These are phyloP conservation scores for Athene noctua DNA, from an alignment of 2,113 vertebrate species.

Conservation along the genomic window DNA sequence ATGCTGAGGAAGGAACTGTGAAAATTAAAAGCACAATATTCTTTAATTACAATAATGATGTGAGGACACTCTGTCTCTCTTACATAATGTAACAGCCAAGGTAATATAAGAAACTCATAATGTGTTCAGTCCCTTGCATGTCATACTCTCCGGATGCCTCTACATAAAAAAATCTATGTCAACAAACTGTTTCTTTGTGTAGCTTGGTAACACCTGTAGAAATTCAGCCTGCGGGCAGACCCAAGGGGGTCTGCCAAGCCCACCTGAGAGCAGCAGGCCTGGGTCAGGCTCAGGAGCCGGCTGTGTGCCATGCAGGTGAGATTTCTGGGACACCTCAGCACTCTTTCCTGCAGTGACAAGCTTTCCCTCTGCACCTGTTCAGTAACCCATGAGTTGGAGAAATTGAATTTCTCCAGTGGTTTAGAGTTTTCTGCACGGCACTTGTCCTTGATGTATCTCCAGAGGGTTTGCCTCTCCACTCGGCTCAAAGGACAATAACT, in stretches of 20 bases:
- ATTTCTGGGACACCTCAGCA: accelerated
- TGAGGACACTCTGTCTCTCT: neutral
- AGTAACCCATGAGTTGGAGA: neutral
- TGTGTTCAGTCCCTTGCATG: neutral
- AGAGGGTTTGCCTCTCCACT: neutral
- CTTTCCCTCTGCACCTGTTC: neutral
- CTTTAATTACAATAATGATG: constrained; percentile 5
- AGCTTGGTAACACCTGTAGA: neutral
- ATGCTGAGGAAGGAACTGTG: constrained; percentile 20
- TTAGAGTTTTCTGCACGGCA: neutral
- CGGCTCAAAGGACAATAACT: neutral
- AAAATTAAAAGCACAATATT: constrained; percentile 46
- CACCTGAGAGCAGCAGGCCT: neutral
- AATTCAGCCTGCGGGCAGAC: neutral
- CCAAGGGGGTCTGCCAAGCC: neutral
- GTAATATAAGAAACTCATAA: neutral
- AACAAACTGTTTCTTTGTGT: neutral
- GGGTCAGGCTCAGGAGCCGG: neutral
- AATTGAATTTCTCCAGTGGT: neutral
- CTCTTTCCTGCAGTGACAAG: neutral
- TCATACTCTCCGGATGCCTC: neutral
- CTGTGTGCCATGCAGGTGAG: neutral
- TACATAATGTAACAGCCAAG: neutral
- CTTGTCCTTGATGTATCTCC: neutral
- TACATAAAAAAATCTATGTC: neutral